Conservation (phyloP, 2,797 vertebrate species). For the Gobio occitaniae region DNA sequence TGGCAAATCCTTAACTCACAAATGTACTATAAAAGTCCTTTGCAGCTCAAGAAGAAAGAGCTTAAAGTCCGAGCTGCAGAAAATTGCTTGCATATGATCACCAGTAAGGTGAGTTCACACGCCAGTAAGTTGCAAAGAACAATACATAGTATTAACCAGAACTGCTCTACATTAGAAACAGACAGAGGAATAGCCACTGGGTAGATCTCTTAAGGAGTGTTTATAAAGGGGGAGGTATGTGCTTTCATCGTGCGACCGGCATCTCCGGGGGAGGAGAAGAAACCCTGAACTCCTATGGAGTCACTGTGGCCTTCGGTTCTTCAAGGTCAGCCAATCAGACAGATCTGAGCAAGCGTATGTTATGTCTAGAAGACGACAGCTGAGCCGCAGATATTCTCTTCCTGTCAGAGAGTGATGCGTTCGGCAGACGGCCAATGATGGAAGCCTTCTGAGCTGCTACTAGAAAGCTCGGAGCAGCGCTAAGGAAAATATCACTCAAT, state of each 20-base stretch:
- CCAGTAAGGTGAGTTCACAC: not conserved
- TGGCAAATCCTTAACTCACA: not conserved
- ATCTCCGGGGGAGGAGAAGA: not conserved
- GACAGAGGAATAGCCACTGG: constrained; percentile 43
- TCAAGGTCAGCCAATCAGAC: constrained; percentile 34
- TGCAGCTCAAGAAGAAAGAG: not conserved
- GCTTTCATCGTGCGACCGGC: not conserved
- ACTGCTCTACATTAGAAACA: constrained; percentile 22
- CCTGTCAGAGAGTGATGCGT: constrained; percentile 44
- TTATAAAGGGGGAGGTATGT: constrained; percentile 43
- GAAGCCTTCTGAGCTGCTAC: constrained; percentile 38
- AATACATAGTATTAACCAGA: constrained; percentile 1
- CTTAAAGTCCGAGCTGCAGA: constrained; percentile 7
- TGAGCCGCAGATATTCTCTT: constrained; percentile 45
- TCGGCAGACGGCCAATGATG: constrained; percentile 43
- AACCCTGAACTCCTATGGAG: constrained; percentile 13
- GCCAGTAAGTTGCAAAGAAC: constrained; percentile 16
- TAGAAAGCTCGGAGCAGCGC: constrained; percentile 5
- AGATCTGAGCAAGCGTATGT: constrained; percentile 18
- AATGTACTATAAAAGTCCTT: not conserved
- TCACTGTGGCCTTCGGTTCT: not conserved
- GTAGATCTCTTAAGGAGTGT: constrained; percentile 28
- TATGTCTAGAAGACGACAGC: constrained; percentile 37
- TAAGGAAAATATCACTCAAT: constrained; percentile 53
- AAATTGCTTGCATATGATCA: constrained; percentile 53